phyloP scores from a whole-genome alignment of 2,797 vertebrate species.

The Iguana delicatissima region DNA sequence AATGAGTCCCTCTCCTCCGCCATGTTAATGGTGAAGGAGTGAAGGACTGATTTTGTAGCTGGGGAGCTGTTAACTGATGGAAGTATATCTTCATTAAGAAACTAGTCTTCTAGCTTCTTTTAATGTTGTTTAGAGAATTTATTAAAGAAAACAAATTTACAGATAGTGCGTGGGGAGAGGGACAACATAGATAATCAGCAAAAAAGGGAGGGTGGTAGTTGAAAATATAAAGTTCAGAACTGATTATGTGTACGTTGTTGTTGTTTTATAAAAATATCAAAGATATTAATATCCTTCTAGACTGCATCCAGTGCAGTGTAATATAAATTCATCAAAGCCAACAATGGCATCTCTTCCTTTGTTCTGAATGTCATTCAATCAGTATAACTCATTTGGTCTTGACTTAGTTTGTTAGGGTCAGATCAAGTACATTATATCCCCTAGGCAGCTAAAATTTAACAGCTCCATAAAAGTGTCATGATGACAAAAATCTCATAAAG shows the following conservation, averaged over 20 bases:
- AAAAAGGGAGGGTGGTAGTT: not conserved
- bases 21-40: not conserved
- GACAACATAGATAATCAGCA: not conserved
- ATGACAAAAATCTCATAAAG: constrained; percentile 77
- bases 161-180: not conserved
- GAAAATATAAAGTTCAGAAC: not conserved
- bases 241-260: not conserved
- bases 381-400: constrained; percentile 53
- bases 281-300: constrained; percentile 12
- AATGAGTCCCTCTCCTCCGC: not conserved
- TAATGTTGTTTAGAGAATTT: not conserved
- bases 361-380: constrained; percentile 67
- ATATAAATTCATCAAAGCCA: constrained; percentile 50
- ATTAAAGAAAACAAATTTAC: not conserved
- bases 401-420: constrained; percentile 72
- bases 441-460: constrained; percentile 74
- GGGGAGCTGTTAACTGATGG: not conserved
- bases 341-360: constrained; percentile 44
- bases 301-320: constrained; percentile 11
- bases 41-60: not conserved
- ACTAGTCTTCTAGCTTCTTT: not conserved
- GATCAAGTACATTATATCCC: constrained; percentile 73
- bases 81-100: not conserved
- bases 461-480: constrained; percentile 77
- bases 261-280: constrained; percentile 30